Percentiles rank a stretch among this genome's conserved stretches.
Evolutionary conservation across 2,797 vertebrate genomes (phyloP).

Genomic region (Sparus aurata): DNA sequence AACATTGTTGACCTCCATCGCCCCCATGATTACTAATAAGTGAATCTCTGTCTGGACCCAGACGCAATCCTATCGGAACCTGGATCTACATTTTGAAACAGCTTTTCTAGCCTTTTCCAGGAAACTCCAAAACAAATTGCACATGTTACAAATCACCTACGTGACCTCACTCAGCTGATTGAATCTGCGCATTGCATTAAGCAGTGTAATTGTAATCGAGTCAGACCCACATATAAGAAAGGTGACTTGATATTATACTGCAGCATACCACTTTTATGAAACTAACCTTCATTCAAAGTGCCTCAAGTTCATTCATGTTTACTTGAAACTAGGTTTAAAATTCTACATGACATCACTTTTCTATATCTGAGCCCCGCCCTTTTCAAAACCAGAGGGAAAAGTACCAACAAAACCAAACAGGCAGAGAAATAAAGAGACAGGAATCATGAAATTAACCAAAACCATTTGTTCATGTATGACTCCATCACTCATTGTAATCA

Average conservation of each 20-base stretch:
- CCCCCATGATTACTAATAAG: too few species aligned
- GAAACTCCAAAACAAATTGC: too few species aligned
- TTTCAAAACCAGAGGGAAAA: background rate
- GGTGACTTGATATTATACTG: background rate
- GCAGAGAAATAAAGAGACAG: background rate
- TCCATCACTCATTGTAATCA: background rate
- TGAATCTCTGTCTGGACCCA: too few species aligned
- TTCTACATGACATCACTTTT: background rate
- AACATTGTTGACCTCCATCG: too few species aligned
- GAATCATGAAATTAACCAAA: background rate
- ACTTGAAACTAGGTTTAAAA: background rate
- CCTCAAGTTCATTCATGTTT: background rate
- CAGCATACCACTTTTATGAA: background rate
- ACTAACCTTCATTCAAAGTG: background rate
- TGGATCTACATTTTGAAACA: too few species aligned
- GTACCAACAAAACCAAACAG: background rate
- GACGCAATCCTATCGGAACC: too few species aligned
- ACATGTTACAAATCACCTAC: too few species aligned
- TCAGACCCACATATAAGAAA: background rate
- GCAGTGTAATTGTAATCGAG: too few species aligned
- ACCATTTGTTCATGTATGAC: background rate
- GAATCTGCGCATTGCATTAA: too few species aligned
- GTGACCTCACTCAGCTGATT: too few species aligned
- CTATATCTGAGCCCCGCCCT: background rate
- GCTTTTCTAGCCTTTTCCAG: too few species aligned